These are phyloP conservation scores for Ceratina calcarata DNA, from an alignment of 1,140 invertebrate species.

Conservation along the genomic window DNA sequence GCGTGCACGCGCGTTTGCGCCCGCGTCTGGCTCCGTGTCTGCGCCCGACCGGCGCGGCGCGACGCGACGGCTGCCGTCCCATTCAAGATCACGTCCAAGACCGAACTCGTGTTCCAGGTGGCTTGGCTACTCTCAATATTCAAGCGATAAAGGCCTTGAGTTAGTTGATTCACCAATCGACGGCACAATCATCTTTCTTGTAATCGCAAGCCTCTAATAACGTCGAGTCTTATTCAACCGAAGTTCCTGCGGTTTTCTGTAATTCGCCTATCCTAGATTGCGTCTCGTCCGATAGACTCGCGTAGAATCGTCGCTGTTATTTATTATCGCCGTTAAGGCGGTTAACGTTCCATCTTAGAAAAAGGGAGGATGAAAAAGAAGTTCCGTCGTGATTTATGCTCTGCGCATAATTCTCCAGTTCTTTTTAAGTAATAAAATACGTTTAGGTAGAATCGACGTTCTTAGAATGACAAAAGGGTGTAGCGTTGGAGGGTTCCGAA, in stretches of 20 bases:
- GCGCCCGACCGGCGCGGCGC: not conserved
- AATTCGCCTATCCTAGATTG: not conserved
- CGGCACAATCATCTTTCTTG: too few species aligned
- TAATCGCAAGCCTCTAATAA: not conserved
- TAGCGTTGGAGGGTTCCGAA: not conserved
- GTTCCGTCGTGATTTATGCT: not conserved
- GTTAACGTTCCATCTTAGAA: not conserved
- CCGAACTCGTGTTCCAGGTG: not conserved
- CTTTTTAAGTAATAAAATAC: too few species aligned
- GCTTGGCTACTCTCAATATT: too few species aligned
- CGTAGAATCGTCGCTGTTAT: not conserved
- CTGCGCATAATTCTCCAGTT: too few species aligned
- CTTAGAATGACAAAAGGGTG: conserved; percentile 12
- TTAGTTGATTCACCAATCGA: too few species aligned
- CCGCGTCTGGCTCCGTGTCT: not conserved
- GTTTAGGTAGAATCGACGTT: not conserved
- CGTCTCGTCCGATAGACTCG: not conserved
- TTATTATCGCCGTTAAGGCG: not conserved
- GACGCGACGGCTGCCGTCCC: not conserved
- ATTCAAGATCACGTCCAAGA: conserved; percentile 32
- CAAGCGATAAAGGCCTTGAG: too few species aligned
- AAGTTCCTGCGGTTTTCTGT: not conserved
- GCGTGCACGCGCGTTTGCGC: conserved; percentile 11
- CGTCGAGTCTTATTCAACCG: not conserved
- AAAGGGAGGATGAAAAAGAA: not conserved